Conservation (phyloP, 2,797 vertebrate species). For the Catharus ustulatus region DNA sequence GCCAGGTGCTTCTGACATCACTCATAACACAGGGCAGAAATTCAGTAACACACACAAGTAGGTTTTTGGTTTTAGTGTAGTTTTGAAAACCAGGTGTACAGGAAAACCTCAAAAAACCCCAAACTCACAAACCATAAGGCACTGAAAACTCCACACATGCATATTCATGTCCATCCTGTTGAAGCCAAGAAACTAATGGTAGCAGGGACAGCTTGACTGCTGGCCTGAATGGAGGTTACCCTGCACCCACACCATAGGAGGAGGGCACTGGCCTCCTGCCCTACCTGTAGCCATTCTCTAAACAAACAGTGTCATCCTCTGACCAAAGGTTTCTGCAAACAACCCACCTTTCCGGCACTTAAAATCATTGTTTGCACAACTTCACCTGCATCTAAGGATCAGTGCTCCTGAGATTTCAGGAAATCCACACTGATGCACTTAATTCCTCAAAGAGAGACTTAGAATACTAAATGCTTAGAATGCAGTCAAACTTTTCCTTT, state of each 20-base stretch:
- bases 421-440: background rate
- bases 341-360: background rate
- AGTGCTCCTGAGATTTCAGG: background rate
- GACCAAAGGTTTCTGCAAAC: background rate
- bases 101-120: background rate
- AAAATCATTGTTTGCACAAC: background rate
- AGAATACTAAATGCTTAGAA: background rate
- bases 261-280: background rate
- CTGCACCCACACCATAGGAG: rapidly evolving
- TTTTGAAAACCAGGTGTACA: background rate
- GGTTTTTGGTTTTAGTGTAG: background rate
- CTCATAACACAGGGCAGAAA: background rate
- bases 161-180: background rate
- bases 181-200: background rate
- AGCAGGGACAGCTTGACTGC: background rate
- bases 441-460: background rate
- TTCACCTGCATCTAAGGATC: background rate
- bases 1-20: background rate
- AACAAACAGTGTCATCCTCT: background rate
- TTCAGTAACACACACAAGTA: background rate
- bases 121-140: background rate
- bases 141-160: background rate
- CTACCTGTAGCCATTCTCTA: background rate
- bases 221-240: background rate
- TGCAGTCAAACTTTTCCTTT: background rate